Base-by-base conservation (phyloP, 2,888 invertebrate genomes). In the Sisyra nigra region DNA sequence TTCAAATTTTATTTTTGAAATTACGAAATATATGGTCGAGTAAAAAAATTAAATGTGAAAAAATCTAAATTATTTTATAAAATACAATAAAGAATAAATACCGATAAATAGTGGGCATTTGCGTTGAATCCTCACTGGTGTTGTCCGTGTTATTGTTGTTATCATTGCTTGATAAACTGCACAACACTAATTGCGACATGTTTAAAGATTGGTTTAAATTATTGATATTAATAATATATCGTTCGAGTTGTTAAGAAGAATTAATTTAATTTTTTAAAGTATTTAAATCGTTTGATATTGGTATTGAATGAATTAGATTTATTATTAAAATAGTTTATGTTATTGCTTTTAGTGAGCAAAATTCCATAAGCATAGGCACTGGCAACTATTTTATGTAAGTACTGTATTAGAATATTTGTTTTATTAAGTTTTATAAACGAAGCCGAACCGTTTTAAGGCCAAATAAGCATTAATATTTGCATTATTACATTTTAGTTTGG, bases 31-130 rank as follows among this genome's bases (percentile, higher is more conserved):
- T n/a, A n/a, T n/a, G n/a, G n/a, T n/a, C n/a, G n/a, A 33, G 3
- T 6, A 33, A 33, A 9, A 6, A 33, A 9, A 37, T 37, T 6
- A 6, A 37, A 2, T 37, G 18, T 6, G 17, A 5, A 6, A 2
- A 18, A 37, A 6, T 2, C 7, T 15, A 37, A 18, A 37, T 34
- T 34, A 24, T 24, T 24, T 34, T 34, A 14, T 37, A 2, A 17
- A 14, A 37, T 14, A 37, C 8, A 15, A 18, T 37, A 11, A 18
- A 37, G 15, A 3, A 33, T 33, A 53, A 61, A 41, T 80, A 86
- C 87, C 87, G 83, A 76, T 87, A 87, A 66, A 87, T 86, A 54
- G 86, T 85, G 53, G 80, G 80, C 66, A 84, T 79, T 62, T 83
- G 79, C 68, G 79, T 83, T 64, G 83, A 83, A 69, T 85, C 83